Evolutionary conservation across 2,113 vertebrate species (phyloP), one percentile per base, ranked within the genome.

Genomic region (Entomyzon cyanotis): DNA sequence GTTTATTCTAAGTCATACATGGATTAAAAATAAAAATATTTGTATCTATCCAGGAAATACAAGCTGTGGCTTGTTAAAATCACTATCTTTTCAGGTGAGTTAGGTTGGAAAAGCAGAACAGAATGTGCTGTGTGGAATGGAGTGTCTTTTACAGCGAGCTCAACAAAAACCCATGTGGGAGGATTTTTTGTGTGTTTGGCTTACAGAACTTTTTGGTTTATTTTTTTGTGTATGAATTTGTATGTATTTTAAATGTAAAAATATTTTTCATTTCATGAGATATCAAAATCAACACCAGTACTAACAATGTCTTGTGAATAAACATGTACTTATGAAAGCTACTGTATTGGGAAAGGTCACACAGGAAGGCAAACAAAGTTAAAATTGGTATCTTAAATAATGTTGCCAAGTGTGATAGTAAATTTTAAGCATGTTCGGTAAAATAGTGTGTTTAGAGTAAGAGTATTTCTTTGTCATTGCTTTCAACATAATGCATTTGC

Each of bases 401-500:
- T 59, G 46, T 35, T 89, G 35, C 81, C 50, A 70, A 44, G 19
- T 86, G 56, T 96, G 63, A 73, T 59, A 56, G 65, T 71, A 75
- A 89, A 96, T 96, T 84, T 95, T 86, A 94, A 81, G 46, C 33
- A 50, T 58, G 71, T 95, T 85, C 90, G 60, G 46, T 94, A 96
- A 95, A 91, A 62, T 73, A 84, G 10, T 86, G 58, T 59, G 80
- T 47, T 90, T 96, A 62, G 63, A 86, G 3, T 87, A 62, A 60
- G 64, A 78, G 24, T 93, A 68, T 53, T 83, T 89, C 53, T 93
- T 94, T 95, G 56, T 91, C 53, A 58, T 95, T 91, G 41, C 58
- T 91, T 93, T 94, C 93, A 91, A 70, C 33, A 46, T 89, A 94
- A 71, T 81, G 80, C 59, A 79, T 97, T 95, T 97, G 70, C 89